phyloP scores from a whole-genome alignment of 2,888 invertebrate species.

The Ditula angustiorana region DNA sequence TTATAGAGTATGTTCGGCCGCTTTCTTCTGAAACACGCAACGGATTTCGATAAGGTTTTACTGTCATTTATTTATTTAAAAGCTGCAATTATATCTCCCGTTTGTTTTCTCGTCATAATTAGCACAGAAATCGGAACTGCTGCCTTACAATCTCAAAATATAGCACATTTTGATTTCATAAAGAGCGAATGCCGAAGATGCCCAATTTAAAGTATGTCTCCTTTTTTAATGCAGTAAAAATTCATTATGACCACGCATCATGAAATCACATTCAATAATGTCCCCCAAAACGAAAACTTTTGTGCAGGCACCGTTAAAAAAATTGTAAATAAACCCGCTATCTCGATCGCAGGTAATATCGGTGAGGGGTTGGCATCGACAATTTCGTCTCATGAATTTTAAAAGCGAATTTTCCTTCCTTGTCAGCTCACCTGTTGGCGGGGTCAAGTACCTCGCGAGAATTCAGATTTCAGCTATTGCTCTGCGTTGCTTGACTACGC shows the following conservation, averaged over 20 bases:
- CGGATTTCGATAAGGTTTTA: too few species aligned
- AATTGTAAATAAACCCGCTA: conserved; percentile 32
- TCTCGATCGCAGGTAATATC: conserved; percentile 39
- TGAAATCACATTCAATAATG: conserved; percentile 4
- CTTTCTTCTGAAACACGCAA: too few species aligned
- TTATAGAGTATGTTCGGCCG: too few species aligned
- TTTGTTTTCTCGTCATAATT: too few species aligned
- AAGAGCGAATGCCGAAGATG: too few species aligned
- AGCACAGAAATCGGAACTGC: too few species aligned
- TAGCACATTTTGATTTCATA: too few species aligned
- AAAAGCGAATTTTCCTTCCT: conserved; percentile 50
- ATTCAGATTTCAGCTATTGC: conserved; percentile 14
- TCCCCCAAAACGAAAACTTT: neutral
- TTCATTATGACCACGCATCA: neutral
- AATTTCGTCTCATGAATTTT: conserved; percentile 60
- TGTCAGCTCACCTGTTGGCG: conserved; percentile 31
- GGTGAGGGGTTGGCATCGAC: conserved; percentile 46
- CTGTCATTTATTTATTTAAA: too few species aligned
- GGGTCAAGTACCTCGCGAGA: conserved; percentile 32
- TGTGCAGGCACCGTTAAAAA: conserved; percentile 1
- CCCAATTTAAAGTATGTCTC: neutral
- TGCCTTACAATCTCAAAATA: too few species aligned
- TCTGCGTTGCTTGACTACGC: neutral
- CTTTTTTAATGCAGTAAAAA: neutral
- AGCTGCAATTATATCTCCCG: too few species aligned